These are phyloP conservation scores for Syrphus vitripennis DNA, from an alignment of 2,888 invertebrate species.

Conservation along the genomic window DNA sequence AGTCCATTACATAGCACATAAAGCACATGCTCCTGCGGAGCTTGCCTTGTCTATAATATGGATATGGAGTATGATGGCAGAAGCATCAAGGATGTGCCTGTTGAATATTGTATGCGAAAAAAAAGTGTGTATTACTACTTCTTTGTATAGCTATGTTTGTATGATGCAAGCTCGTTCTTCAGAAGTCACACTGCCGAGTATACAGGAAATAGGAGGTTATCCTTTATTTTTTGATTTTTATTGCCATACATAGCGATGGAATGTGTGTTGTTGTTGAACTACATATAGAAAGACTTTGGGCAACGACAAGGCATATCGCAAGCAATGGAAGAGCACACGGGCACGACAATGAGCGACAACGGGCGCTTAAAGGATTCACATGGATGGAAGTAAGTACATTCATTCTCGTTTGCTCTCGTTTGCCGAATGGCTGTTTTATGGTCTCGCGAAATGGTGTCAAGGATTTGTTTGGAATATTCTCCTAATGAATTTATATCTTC, in stretches of 20 bases:
- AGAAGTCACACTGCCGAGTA: slow-evolving; percentile 19
- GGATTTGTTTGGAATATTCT: slow-evolving; percentile 68
- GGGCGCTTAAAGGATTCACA: slow-evolving; percentile 69
- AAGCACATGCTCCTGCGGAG: slow-evolving; percentile 48
- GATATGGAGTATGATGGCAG: slow-evolving; percentile 7
- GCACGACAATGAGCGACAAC: slow-evolving; percentile 8
- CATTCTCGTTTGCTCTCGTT: slow-evolving; percentile 70
- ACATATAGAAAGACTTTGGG: neutral
- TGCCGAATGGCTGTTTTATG: slow-evolving; percentile 70
- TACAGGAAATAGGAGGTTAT: slow-evolving; percentile 63
- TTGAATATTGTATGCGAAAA: slow-evolving; percentile 72
- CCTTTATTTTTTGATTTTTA: slow-evolving; percentile 72
- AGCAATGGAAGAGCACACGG: neutral
- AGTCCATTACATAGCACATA: slow-evolving; percentile 69
- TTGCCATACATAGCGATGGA: slow-evolving; percentile 66
- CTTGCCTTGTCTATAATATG: neutral
- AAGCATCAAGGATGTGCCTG: slow-evolving; percentile 68
- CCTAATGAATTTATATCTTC: slow-evolving; percentile 69
- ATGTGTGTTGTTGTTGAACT: slow-evolving; percentile 32
- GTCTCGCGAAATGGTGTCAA: slow-evolving; percentile 71
- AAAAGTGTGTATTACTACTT: slow-evolving; percentile 66
- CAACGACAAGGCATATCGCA: neutral
- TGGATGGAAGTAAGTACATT: slow-evolving; percentile 68
- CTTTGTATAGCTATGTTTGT: slow-evolving; percentile 46
- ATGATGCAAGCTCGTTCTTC: slow-evolving; percentile 51